A percentile compares a stretch with the other conserved stretches of the same genome.
Evolutionary conservation across 2,113 vertebrate genomes (phyloP).

Genomic region (Brachypodius melanocephalos): DNA sequence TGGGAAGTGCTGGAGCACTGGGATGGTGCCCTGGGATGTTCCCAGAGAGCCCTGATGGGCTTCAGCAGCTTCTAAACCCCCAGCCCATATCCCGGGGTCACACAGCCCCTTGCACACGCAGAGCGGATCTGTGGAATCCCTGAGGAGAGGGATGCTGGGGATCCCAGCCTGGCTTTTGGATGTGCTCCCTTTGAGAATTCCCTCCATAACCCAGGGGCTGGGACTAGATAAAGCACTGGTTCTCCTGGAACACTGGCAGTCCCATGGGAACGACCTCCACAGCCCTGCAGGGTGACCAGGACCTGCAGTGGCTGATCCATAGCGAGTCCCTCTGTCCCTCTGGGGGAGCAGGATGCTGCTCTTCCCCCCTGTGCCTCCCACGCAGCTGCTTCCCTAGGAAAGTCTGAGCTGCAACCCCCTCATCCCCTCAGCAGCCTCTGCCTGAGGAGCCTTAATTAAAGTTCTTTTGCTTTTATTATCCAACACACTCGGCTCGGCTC

Average conservation of each 20-base stretch:
- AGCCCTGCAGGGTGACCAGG: neutral
- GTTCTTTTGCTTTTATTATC: slow-evolving; percentile 26
- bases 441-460: slow-evolving; percentile 39
- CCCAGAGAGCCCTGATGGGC: neutral
- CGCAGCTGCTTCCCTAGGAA: neutral
- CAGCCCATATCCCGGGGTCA: fast-evolving
- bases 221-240: fast-evolving
- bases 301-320: fast-evolving
- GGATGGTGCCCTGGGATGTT: neutral
- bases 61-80: neutral
- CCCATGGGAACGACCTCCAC: neutral
- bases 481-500: neutral
- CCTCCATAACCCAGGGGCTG: neutral
- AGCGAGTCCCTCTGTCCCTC: neutral
- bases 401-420: neutral
- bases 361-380: fast-evolving
- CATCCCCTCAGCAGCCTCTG: neutral
- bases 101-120: fast-evolving
- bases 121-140: neutral
- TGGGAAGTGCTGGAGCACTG: neutral
- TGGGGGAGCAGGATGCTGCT: neutral
- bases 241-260: neutral
- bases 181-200: neutral
- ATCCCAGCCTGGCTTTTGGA: neutral
- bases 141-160: fast-evolving